These are phyloP conservation scores for Gobiocypris rarus DNA, from an alignment of 2,113 vertebrate genomes.

Conservation along the genomic window DNA sequence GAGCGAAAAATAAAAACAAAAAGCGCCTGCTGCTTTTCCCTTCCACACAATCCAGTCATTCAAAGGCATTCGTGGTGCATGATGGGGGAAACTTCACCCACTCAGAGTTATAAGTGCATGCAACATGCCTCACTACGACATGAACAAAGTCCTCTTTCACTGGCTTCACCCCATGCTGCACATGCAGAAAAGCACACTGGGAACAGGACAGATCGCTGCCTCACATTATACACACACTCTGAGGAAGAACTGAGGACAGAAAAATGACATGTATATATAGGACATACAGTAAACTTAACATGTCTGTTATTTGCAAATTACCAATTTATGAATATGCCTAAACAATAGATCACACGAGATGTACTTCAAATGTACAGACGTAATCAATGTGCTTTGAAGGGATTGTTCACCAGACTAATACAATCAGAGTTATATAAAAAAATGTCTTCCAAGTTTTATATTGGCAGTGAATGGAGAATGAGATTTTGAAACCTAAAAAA, in stretches of 20 bases:
- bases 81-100: slow-evolving; percentile 74
- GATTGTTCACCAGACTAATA: no score
- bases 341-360: background rate
- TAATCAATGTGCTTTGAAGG: no score
- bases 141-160: slow-evolving; percentile 79
- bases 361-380: no score
- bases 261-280: slow-evolving; percentile 52
- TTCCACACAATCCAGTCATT: slow-evolving; percentile 64
- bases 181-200: slow-evolving; percentile 72
- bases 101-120: slow-evolving; percentile 75
- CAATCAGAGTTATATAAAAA: no score
- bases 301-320: slow-evolving; percentile 43
- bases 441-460: no score
- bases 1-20: slow-evolving; percentile 48
- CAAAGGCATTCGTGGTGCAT: slow-evolving; percentile 73
- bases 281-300: slow-evolving; percentile 36
- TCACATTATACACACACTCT: slow-evolving; percentile 58
- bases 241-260: slow-evolving; percentile 56
- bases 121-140: slow-evolving; percentile 71
- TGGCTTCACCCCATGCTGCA: slow-evolving; percentile 50
- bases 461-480: no score
- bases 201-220: slow-evolving; percentile 62
- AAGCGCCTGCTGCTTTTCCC: slow-evolving; percentile 48
- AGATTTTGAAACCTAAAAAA: no score
- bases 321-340: background rate